Conservation (phyloP, 2,113 vertebrate species). For the Sebastes fasciatus region DNA sequence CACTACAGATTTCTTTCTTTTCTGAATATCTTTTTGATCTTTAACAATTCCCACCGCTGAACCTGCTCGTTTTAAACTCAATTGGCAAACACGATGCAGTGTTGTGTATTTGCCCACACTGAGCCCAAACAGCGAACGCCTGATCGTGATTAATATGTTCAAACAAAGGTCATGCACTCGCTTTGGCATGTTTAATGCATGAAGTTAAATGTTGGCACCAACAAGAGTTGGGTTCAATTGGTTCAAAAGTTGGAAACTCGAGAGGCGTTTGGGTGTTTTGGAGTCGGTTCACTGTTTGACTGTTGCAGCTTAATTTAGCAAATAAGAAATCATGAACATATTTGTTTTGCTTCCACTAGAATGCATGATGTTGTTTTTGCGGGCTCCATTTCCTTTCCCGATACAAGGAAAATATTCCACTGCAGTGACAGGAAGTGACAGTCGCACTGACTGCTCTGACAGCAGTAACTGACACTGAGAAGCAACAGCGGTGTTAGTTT, state of each 20-base stretch:
- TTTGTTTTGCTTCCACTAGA: too few species aligned
- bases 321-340: not conserved
- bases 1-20: not conserved
- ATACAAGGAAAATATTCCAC: not conserved
- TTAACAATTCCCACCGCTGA: not conserved
- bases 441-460: slow-evolving; percentile 23
- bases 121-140: not conserved
- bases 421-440: slow-evolving; percentile 47
- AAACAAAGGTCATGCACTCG: not conserved
- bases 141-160: slow-evolving; percentile 11
- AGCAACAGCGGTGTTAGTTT: slow-evolving; percentile 40
- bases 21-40: not conserved
- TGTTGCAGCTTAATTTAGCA: not conserved
- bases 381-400: not conserved
- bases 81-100: not conserved
- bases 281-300: not conserved
- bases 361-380: slow-evolving; percentile 4
- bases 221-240: not conserved
- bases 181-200: not conserved
- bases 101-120: not conserved
- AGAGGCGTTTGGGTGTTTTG: not conserved
- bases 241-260: not conserved
- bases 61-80: not conserved
- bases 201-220: not conserved
- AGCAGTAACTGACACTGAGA: slow-evolving; percentile 41